phyloP scores from a whole-genome alignment of 2,797 vertebrate genomes.

The Hoplostethus atlanticus region DNA sequence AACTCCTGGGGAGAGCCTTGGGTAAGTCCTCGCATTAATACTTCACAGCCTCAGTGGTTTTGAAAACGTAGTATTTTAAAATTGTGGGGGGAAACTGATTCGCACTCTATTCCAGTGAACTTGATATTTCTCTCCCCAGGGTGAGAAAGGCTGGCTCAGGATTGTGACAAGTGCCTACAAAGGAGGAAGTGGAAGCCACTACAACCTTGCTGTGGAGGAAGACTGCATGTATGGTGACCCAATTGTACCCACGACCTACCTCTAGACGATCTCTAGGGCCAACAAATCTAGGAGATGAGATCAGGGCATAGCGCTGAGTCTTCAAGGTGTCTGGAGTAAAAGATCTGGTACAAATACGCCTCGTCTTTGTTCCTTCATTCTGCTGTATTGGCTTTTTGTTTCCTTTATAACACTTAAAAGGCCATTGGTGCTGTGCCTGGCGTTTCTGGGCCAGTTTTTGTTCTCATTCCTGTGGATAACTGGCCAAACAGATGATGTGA shows the following conservation, averaged over 20 bases:
- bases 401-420: too few relatives aligned
- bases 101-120: constrained; percentile 10
- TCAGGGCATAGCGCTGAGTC: too few relatives aligned
- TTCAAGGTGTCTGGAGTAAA: too few relatives aligned
- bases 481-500: too few relatives aligned
- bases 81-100: not conserved
- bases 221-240: constrained; percentile 88
- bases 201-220: constrained; percentile 90
- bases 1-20: constrained; percentile 96
- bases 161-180: constrained; percentile 92
- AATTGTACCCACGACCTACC: constrained; percentile 75
- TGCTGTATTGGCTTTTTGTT: too few relatives aligned
- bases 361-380: too few relatives aligned
- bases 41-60: constrained; percentile 2
- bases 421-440: too few relatives aligned
- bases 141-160: constrained; percentile 91
- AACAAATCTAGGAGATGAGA: not conserved
- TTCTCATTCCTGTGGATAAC: too few relatives aligned
- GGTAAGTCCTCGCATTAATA: constrained; percentile 76
- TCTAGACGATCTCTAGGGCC: not conserved
- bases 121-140: constrained; percentile 73
- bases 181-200: constrained; percentile 83
- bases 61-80: constrained; percentile 40
- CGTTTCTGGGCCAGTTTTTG: too few relatives aligned
- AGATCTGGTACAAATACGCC: too few relatives aligned